Evolutionary conservation across 1,140 invertebrate genomes (phyloP).

Genomic region (Sesamia nonagrioides): DNA sequence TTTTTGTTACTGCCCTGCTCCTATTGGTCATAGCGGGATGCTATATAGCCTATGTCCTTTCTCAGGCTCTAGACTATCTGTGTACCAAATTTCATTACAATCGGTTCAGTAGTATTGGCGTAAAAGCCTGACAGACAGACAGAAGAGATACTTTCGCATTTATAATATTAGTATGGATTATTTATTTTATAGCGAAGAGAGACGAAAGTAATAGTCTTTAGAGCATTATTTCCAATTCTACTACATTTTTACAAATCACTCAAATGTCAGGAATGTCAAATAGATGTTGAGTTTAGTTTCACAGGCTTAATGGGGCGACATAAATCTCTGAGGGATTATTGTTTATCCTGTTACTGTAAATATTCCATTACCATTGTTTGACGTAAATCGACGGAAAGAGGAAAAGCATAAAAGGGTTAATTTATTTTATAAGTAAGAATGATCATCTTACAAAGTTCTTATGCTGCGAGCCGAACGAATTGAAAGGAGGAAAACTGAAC

Average conservation of each 20-base stretch:
- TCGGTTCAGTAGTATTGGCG: no score
- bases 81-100: no score
- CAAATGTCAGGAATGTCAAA: constrained; percentile 13
- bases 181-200: no score
- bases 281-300: constrained; percentile 14
- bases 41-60: no score
- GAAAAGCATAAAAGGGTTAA: constrained; percentile 33
- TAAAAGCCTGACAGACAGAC: no score
- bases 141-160: no score
- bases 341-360: constrained; percentile 19
- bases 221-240: constrained; percentile 2
- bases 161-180: no score
- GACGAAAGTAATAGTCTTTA: not conserved
- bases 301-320: constrained; percentile 9
- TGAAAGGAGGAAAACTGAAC: not conserved
- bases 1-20: no score
- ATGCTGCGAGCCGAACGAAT: not conserved
- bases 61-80: no score
- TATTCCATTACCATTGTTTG: constrained; percentile 16
- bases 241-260: constrained; percentile 32
- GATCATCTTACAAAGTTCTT: not conserved
- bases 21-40: no score
- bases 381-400: constrained; percentile 14
- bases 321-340: constrained; percentile 31
- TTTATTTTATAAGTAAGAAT: not conserved